A percentile compares a stretch with the other conserved stretches of the same genome.
Evolutionary conservation across 2,888 invertebrate genomes (phyloP).

Genomic region (Diarsia rubi): DNA sequence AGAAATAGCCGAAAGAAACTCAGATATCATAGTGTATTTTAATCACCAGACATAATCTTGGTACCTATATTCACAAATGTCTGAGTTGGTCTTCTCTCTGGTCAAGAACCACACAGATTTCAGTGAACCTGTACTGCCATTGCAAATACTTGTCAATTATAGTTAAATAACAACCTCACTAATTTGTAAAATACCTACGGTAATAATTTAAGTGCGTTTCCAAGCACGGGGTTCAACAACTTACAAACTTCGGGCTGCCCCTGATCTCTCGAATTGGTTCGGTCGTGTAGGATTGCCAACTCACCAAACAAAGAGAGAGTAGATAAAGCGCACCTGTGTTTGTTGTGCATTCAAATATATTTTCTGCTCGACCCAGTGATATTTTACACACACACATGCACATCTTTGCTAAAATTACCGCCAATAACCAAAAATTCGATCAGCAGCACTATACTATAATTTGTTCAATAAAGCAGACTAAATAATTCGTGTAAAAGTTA

Average conservation of each 20-base stretch:
- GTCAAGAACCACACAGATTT: no score
- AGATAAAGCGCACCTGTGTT: not conserved
- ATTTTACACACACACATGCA: no score
- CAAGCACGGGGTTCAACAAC: not conserved
- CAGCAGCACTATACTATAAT: not conserved
- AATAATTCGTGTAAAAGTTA: conserved; percentile 28
- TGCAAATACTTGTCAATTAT: no score
- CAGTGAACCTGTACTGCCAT: no score
- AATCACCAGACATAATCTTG: no score
- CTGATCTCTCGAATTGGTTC: not conserved
- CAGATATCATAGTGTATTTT: no score
- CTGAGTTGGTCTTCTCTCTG: no score
- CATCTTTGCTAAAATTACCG: not conserved
- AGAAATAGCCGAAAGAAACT: no score
- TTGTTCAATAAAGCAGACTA: not conserved
- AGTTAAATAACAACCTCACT: not conserved
- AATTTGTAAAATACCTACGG: not conserved
- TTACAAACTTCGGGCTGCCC: not conserved
- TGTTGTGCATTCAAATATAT: not conserved
- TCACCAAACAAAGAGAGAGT: not conserved
- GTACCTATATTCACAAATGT: no score
- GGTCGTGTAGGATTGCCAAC: not conserved
- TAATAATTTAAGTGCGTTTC: not conserved
- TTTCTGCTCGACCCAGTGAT: not conserved
- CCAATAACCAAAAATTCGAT: not conserved